A percentile compares a stretch with the other conserved stretches of the same genome.
Evolutionary conservation across 2,888 invertebrate species (phyloP).

Genomic region (Thalpophila matura): DNA sequence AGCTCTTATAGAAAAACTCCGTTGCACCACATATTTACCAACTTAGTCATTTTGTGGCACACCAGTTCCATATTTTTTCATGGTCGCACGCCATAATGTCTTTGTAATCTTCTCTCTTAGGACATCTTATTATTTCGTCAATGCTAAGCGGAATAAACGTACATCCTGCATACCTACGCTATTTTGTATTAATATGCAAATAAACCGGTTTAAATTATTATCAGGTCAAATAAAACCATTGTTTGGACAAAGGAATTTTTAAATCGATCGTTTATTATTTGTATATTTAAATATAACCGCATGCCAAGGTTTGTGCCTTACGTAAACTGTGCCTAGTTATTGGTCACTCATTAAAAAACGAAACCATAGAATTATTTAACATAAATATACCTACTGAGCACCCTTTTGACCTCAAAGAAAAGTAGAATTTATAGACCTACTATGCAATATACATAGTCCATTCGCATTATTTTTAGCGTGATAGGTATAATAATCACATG

Average conservation of each 20-base stretch:
- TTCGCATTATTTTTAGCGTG: background rate
- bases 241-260: constrained; percentile 40
- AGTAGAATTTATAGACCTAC: constrained; percentile 18
- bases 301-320: constrained; percentile 33
- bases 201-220: constrained; percentile 35
- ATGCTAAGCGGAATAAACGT: background rate
- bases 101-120: constrained; percentile 7
- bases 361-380: constrained; percentile 17
- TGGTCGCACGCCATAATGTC: constrained; percentile 8
- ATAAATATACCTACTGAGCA: constrained; percentile 13
- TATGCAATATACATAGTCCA: background rate
- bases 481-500: background rate
- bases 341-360: constrained; percentile 18
- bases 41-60: constrained; percentile 34
- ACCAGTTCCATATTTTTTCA: constrained; percentile 27
- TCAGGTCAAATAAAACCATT: constrained; percentile 37
- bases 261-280: constrained; percentile 45
- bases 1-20: too few relatives aligned
- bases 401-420: constrained; percentile 15
- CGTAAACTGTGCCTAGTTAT: constrained; percentile 16
- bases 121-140: constrained; percentile 5
- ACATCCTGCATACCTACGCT: constrained; percentile 9
- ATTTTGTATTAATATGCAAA: constrained; percentile 39
- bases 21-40: constrained; percentile 23
- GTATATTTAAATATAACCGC: constrained; percentile 36